phyloP scores from a whole-genome alignment of 2,888 invertebrate genomes.

The Acronicta psi region DNA sequence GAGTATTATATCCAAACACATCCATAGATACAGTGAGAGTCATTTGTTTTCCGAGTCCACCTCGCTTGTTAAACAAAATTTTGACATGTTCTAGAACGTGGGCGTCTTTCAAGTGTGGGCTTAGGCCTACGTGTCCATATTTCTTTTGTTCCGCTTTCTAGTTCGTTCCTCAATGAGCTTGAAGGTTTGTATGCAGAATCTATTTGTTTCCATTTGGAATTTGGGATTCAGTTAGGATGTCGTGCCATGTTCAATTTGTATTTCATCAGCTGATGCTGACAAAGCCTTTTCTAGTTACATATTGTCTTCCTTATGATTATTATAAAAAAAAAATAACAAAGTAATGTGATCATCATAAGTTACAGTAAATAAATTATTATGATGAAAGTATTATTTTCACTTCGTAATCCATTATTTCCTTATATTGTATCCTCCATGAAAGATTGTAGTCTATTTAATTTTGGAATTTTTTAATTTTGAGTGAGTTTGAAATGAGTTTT shows the following conservation, averaged over 20 bases:
- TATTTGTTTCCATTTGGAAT: constrained; percentile 63
- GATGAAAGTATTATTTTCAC: too few relatives aligned
- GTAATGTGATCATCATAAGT: too few relatives aligned
- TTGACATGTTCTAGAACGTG: constrained; percentile 71
- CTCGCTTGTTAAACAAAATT: constrained; percentile 77
- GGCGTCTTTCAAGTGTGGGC: constrained; percentile 76
- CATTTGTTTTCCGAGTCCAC: constrained; percentile 76
- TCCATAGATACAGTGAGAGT: constrained; percentile 69
- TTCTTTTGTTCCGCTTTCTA: constrained; percentile 79
- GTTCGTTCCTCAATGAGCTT: constrained; percentile 65
- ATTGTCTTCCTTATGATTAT: not conserved
- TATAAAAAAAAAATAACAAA: too few relatives aligned
- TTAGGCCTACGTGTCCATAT: constrained; percentile 70
- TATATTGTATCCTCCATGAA: too few relatives aligned
- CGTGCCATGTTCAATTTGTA: constrained; percentile 59
- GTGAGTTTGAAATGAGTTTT: not conserved
- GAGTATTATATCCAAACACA: constrained; percentile 73
- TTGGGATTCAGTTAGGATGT: constrained; percentile 54
- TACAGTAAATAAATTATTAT: too few relatives aligned
- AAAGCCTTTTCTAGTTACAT: not conserved
- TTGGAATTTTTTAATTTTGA: too few relatives aligned
- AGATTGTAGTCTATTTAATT: too few relatives aligned
- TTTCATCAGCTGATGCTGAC: constrained; percentile 28
- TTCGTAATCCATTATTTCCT: too few relatives aligned
- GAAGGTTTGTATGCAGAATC: constrained; percentile 76